These are phyloP conservation scores for Ophion slaviceki DNA, from an alignment of 2,888 invertebrate genomes.

Conservation along the genomic window DNA sequence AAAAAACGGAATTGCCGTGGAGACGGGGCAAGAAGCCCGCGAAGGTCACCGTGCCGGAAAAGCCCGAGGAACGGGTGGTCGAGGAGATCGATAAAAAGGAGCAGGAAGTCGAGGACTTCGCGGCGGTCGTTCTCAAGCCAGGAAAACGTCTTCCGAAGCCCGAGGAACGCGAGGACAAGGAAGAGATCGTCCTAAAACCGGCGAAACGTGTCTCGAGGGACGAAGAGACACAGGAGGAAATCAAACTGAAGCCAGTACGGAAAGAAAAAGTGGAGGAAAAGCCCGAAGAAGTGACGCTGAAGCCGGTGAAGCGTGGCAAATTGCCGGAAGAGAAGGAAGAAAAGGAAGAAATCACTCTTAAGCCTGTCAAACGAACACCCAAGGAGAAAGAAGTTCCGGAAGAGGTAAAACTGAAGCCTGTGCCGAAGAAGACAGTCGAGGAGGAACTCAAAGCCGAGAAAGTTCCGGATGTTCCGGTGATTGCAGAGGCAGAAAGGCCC, in stretches of 20 bases:
- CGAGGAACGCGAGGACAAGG: constrained; percentile 74
- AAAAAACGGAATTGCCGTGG: constrained; percentile 74
- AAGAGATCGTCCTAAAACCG: constrained; percentile 74
- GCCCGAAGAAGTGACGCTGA: constrained; percentile 68
- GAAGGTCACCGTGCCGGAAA: constrained; percentile 50
- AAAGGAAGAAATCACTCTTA: constrained; percentile 69
- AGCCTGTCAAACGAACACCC: constrained; percentile 68
- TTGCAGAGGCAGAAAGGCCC: constrained; percentile 43
- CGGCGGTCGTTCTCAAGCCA: constrained; percentile 69
- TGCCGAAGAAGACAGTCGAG: constrained; percentile 60
- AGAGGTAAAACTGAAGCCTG: constrained; percentile 78
- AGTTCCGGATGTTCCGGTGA: constrained; percentile 44
- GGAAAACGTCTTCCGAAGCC: constrained; percentile 67
- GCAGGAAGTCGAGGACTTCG: constrained; percentile 73
- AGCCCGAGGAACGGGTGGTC: constrained; percentile 56
- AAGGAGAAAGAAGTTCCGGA: constrained; percentile 82
- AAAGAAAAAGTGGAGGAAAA: constrained; percentile 71
- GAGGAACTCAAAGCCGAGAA: constrained; percentile 60
- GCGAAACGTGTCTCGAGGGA: constrained; percentile 74
- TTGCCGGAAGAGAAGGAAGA: constrained; percentile 71
- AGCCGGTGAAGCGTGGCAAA: constrained; percentile 72
- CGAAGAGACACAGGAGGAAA: constrained; percentile 72
- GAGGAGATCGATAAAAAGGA: constrained; percentile 67
- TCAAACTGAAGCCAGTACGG: constrained; percentile 77
- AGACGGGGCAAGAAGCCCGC: constrained; percentile 73